Base-by-base conservation (phyloP, 2,797 vertebrate species). In the Thripadectes ignobilis region DNA sequence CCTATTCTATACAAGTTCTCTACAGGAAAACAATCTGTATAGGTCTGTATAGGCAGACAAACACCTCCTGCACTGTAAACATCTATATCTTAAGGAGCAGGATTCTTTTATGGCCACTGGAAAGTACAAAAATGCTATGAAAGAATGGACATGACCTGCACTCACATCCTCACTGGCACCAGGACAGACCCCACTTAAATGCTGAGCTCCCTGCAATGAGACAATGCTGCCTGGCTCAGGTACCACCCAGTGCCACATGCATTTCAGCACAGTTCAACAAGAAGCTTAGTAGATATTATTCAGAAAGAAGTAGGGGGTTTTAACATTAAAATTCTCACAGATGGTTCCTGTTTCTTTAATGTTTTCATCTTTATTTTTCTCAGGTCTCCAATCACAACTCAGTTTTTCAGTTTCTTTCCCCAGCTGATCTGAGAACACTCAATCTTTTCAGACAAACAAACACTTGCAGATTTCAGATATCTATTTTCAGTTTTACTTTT, bases 371-470 rank as follows among this genome's bases (percentile, higher is more conserved):
- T 32, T 8, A 6, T 58, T 79, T 82, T 62, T 51, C 32, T 39
- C 26, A 46, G 21, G n/a, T 51, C 41, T n/a, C 30, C 34, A 74
- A 58, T 62, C 71, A 58, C 26, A 91, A 54, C 5, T 55, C 10
- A 52, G 8, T 1, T 41, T 74, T 80, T 78, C 2, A 14, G 1
- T 12, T 7, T 18, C 16, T 55, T 13, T 1, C 0, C 22, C 39
- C 32, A 66, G 13, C 18, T 63, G 23, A 38, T 67, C 67, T 57
- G 24, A 80, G n/a, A 71, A 54, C 5, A 58, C 8, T n/a, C 16
- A 36, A 0, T 36, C 43, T 71, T 87, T 73, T n/a, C 48, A 73
- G 21, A 39, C 2, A 34, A 77, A 7, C 0, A 13, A 77, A 7
- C 0, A 13, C 7, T 10, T 77, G 21, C 30, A 66, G n/a, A 62